A percentile compares a stretch with the other conserved stretches of the same genome.
phyloP scores from a whole-genome alignment of 2,888 invertebrate genomes.

The Lithophane semibrunnea region DNA sequence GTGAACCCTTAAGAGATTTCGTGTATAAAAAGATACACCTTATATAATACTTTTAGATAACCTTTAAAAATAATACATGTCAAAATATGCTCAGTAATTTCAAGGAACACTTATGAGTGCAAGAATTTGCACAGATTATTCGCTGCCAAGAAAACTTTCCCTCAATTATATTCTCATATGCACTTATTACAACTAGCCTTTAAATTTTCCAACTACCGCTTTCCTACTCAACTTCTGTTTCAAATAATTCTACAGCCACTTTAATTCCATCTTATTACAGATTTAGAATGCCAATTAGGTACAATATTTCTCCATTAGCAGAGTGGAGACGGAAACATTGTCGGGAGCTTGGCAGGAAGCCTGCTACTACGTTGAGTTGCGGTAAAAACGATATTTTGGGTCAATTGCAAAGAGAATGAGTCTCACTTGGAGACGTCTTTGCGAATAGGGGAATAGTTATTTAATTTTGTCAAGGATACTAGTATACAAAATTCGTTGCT shows the following conservation, averaged over 20 bases:
- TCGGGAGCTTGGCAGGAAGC: conserved; percentile 62
- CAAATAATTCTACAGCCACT: conserved; percentile 50
- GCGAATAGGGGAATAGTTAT: conserved; percentile 30
- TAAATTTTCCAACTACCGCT: conserved; percentile 19
- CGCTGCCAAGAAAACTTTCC: conserved; percentile 35
- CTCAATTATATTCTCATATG: conserved; percentile 35
- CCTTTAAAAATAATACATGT: not conserved
- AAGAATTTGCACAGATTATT: conserved; percentile 9
- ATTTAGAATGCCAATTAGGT: conserved; percentile 65
- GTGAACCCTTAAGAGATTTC: too few relatives aligned
- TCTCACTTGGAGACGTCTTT: conserved; percentile 19
- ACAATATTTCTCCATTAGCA: conserved; percentile 66
- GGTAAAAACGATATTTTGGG: conserved; percentile 38
- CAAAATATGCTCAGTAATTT: not conserved
- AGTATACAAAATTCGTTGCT: not conserved
- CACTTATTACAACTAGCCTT: conserved; percentile 32
- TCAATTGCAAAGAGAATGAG: conserved; percentile 16
- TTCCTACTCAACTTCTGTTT: conserved; percentile 37
- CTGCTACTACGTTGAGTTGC: conserved; percentile 28
- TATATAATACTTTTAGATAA: not conserved
- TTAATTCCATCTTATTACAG: conserved; percentile 60
- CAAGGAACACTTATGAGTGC: not conserved
- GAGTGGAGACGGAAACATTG: conserved; percentile 44
- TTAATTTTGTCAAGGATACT: conserved; percentile 16
- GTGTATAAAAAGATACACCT: too few relatives aligned